Evolutionary conservation across 2,888 invertebrate genomes (phyloP), one percentile per base, ranked within the genome.

Genomic region (Odiellus spinosus): DNA sequence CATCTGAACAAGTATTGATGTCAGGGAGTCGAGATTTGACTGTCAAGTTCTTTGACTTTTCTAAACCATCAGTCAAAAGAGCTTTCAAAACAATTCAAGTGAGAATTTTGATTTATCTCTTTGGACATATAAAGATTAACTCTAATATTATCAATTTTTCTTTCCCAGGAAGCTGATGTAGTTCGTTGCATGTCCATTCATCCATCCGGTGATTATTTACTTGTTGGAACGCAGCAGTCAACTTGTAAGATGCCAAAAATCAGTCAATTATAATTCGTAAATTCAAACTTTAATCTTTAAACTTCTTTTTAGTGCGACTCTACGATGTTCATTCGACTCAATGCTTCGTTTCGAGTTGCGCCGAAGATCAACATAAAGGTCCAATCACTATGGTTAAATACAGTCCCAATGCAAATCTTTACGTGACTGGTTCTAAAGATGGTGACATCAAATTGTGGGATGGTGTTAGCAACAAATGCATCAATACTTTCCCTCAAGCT

Each of bases 391-490:
- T 62, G 56, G 66, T 66, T 19, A 70, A 71, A 58, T 81, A 78
- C 71, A 75, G 78, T 17, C 73, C 74, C 1, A 79, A 79, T 64
- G 82, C 77, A 2, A 75, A 76, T 58, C 67, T 77, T 49, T 84
- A 76, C 66, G 93, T 86, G 0, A 82, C 87, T 1, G 82, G 83
- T 40, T 86, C 91, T 50, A 80, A 82, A 50, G 96, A 98, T 62
- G 96, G 96, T 0, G 76, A 78, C 47, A 86, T 98, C 6, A 95
- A 95, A 64, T 68, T 98, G 0, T 98, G 96, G 96, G 96, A 98
- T 67, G 95, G 88, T 0, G 84, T 96, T 0, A 93, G 91, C 5
- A 80, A 78, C 62, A 73, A 86, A 42, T 95, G 95, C 61, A 78
- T 96, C 54, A 93, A 90, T 62, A 93, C 91, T 0, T 91, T 96